Evolutionary conservation across 1,140 invertebrate genomes (phyloP).

Genomic region (Drosophila punjabiensis): DNA sequence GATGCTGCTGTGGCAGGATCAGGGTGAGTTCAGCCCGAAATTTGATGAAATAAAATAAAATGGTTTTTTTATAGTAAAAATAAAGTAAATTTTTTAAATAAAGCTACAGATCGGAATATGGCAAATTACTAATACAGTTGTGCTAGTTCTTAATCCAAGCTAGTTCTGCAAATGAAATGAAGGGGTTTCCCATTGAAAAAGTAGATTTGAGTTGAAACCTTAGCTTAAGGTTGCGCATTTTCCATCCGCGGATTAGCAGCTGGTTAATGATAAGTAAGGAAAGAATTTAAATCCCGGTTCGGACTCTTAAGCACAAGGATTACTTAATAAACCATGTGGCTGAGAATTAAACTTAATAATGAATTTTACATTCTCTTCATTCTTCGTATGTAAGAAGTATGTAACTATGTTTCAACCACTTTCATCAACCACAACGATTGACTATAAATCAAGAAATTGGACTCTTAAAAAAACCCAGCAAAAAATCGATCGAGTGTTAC

Average conservation of each 20-base stretch:
- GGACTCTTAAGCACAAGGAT: slow-evolving; percentile 6
- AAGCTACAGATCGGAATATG: neutral
- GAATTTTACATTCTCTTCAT: neutral
- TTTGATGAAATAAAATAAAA: neutral
- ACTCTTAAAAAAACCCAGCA: slow-evolving; percentile 29
- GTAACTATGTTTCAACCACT: slow-evolving; percentile 5
- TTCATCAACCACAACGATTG: slow-evolving; percentile 53
- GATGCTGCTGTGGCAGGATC: slow-evolving; percentile 50
- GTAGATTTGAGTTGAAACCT: slow-evolving; percentile 42
- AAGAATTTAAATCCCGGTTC: slow-evolving; percentile 15
- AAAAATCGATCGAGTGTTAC: slow-evolving; percentile 72
- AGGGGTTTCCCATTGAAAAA: slow-evolving; percentile 56
- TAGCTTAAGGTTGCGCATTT: slow-evolving; percentile 28
- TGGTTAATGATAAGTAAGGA: slow-evolving; percentile 11
- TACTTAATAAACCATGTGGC: slow-evolving; percentile 6
- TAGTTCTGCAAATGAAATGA: slow-evolving; percentile 5
- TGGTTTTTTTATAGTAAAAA: neutral
- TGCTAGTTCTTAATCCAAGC: slow-evolving; percentile 1
- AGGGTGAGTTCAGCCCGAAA: slow-evolving; percentile 6
- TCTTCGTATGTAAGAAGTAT: neutral
- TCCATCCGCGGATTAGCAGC: slow-evolving; percentile 43
- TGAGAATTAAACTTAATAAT: neutral
- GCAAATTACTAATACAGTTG: neutral
- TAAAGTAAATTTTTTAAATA: slow-evolving; percentile 14
- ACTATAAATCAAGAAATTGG: slow-evolving; percentile 61